Evolutionary conservation across 1,140 invertebrate genomes (phyloP).

Genomic region (Drosophila pectinifera): DNA sequence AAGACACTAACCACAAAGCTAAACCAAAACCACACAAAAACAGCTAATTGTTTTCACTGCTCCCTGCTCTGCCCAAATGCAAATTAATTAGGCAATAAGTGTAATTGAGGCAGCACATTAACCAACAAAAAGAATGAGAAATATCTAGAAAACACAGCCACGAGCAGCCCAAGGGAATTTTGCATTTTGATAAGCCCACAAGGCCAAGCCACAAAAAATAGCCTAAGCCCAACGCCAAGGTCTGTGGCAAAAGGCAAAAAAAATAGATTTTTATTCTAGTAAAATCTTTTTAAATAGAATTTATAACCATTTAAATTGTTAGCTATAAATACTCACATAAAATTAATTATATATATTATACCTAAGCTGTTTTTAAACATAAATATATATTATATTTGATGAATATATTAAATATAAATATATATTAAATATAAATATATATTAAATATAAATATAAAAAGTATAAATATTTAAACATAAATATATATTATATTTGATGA

Average conservation of each 20-base stretch:
- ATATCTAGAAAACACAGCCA: constrained; percentile 10
- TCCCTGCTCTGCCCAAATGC: constrained; percentile 32
- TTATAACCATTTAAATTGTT: too few relatives aligned
- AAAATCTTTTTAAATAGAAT: too few relatives aligned
- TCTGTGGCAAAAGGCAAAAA: background rate
- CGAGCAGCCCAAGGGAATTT: constrained; percentile 18
- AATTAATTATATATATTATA: too few relatives aligned
- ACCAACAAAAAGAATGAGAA: constrained; percentile 20
- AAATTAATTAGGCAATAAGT: constrained; percentile 51
- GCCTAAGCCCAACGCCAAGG: constrained; percentile 5
- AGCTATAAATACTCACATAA: too few relatives aligned
- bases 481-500: too few relatives aligned
- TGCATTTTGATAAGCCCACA: constrained; percentile 34
- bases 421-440: background rate
- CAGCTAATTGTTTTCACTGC: constrained; percentile 21
- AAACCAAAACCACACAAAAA: constrained; percentile 24
- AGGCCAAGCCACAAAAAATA: constrained; percentile 17
- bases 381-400: too few relatives aligned
- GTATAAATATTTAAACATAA: too few relatives aligned
- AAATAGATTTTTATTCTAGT: background rate
- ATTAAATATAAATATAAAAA: background rate
- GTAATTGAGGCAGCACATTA: constrained; percentile 66
- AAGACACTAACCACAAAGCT: constrained; percentile 14
- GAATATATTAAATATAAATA: background rate
- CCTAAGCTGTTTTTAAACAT: too few relatives aligned